Evolutionary conservation across 2,888 invertebrate species (phyloP).

Genomic region (Colletes collaris): DNA sequence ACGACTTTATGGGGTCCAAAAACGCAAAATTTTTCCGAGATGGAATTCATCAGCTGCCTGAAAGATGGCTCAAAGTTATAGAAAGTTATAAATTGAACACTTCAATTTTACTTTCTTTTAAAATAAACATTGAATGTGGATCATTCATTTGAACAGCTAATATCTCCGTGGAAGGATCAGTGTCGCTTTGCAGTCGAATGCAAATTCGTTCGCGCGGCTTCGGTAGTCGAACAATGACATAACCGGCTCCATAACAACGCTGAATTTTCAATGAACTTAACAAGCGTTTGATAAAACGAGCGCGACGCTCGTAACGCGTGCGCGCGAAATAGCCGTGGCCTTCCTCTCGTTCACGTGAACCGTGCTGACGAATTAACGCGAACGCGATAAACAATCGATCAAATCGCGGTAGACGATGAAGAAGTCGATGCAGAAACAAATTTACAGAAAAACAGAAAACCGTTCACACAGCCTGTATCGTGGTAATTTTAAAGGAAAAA

Average conservation of each 20-base stretch:
- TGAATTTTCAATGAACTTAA: constrained; percentile 64
- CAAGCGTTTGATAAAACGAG: constrained; percentile 58
- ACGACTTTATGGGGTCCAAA: too few species aligned
- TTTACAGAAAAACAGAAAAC: not conserved
- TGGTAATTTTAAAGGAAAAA: too few species aligned
- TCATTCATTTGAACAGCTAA: too few species aligned
- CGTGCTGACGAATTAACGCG: constrained; percentile 38
- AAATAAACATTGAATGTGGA: too few species aligned
- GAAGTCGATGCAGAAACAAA: constrained; percentile 7
- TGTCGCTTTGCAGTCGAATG: constrained; percentile 6
- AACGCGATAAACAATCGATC: constrained; percentile 37
- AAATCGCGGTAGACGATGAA: constrained; percentile 9
- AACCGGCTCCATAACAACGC: constrained; percentile 37
- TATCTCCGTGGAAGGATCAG: not conserved
- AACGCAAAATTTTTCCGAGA: too few species aligned
- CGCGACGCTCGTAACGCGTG: constrained; percentile 12
- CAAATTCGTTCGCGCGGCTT: constrained; percentile 36
- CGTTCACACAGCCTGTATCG: too few species aligned
- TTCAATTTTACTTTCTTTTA: too few species aligned
- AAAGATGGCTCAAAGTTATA: too few species aligned
- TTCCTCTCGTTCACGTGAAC: constrained; percentile 44
- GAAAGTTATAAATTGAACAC: too few species aligned
- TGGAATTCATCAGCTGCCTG: too few species aligned
- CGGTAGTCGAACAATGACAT: constrained; percentile 26
- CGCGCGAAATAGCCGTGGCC: constrained; percentile 34